Base-by-base conservation (phyloP, 2,797 vertebrate species). In the Stomatorhinus walkeri region DNA sequence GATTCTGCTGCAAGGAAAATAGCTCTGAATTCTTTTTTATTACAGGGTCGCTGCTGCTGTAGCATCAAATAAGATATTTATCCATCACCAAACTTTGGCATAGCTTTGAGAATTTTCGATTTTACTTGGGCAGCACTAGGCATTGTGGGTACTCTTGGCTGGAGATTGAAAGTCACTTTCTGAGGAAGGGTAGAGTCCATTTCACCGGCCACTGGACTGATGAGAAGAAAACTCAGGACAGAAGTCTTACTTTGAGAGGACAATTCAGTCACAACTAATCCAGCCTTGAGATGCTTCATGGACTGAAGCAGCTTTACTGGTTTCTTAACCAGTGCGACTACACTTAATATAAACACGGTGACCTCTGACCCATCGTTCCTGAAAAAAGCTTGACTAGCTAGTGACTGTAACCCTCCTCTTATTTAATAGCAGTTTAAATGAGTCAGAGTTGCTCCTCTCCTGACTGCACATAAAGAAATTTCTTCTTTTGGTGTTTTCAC, bases 61-160 rank as follows among this genome's bases (percentile, higher is more conserved):
- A 79, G n/a, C 72, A 79, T 79, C 16, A 43, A 43, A 79, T 79
- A n/a, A 79, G 72, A 79, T 76, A 76, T 76, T 76, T 40, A 76
- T 40, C 28, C 12, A 1, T 76, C 68, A 76, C 68, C 12, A 14
- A 43, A 19, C 36, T 32, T 3, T 61, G 24, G 64, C 64, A 68
- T 43, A 79, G 36, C 36, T 79, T 43, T 79, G 72, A 43, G 36
- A 3, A 43, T 43, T 79, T 43, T 19, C 2, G 1, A 79, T 1
- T 43, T 43, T 43, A 79, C 72, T 79, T 79, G 72, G 19, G 16
- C 14, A 43, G 16, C 72, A 43, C 32, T 9, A 7, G 72, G 6
- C 36, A 40, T 43, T 79, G 36, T 79, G 16, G 72, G 32, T n/a
- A 79, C 43, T 79, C 72, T 9, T 79, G 72, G 72, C 14, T 43